Evolutionary conservation across 2,797 vertebrate genomes (phyloP).

Genomic region (Peromyscus nudipes): DNA sequence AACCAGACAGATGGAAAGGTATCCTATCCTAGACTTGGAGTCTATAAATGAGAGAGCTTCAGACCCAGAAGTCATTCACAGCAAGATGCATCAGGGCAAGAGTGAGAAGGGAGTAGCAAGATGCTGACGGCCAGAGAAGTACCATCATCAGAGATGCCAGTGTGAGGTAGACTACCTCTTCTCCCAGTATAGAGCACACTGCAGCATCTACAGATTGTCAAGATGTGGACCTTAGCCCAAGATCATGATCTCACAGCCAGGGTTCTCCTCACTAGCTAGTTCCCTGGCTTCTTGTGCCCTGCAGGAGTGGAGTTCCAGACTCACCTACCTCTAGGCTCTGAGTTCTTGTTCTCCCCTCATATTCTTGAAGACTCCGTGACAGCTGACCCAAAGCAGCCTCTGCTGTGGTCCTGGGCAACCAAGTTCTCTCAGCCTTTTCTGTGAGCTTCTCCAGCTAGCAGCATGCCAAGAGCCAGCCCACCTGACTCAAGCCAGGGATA

Average conservation of each 20-base stretch:
- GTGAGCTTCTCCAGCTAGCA: slow-evolving; percentile 38
- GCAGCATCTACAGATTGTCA: slow-evolving; percentile 53
- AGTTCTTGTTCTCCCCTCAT: background rate
- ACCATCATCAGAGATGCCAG: background rate
- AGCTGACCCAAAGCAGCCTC: slow-evolving; percentile 35
- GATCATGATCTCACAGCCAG: slow-evolving; percentile 25
- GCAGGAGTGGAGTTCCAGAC: background rate
- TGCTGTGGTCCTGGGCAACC: background rate
- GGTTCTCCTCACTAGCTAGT: background rate
- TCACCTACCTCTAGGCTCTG: background rate
- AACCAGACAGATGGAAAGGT: slow-evolving; percentile 70
- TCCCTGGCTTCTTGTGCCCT: background rate
- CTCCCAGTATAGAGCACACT: background rate
- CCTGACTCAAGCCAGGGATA: background rate
- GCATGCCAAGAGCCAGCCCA: background rate
- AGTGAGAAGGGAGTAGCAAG: slow-evolving; percentile 43
- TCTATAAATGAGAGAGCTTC: slow-evolving; percentile 68
- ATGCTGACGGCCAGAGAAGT: slow-evolving; percentile 63
- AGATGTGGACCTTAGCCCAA: background rate
- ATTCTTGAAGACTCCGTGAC: slow-evolving; percentile 41
- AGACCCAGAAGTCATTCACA: slow-evolving; percentile 71
- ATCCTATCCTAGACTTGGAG: slow-evolving; percentile 63
- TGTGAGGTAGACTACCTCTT: slow-evolving; percentile 9
- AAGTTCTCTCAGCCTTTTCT: slow-evolving; percentile 51
- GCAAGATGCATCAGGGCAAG: slow-evolving; percentile 55